Conservation (phyloP, 2,797 vertebrate species). For the Microchirus variegatus region DNA sequence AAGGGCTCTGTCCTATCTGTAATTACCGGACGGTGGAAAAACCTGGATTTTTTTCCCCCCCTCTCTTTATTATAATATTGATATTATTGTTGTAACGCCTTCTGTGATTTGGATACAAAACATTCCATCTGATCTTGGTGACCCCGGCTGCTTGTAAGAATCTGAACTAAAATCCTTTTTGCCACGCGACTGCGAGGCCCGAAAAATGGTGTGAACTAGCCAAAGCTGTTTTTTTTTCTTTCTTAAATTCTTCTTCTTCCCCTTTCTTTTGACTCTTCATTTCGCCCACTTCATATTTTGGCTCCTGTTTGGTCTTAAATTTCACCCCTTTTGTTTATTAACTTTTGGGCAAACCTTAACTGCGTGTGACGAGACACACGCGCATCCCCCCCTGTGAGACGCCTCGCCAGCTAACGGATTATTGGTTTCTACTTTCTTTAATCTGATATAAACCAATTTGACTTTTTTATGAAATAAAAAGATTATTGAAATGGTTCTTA, state of each 20-base stretch:
- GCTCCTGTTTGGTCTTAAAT: conserved; percentile 36
- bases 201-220: conserved; percentile 43
- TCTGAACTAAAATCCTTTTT: conserved; percentile 25
- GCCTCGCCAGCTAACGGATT: conserved; percentile 73
- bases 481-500: conserved; percentile 68
- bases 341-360: conserved; percentile 44
- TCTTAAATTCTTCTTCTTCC: no score
- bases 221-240: conserved; percentile 42
- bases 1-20: conserved; percentile 78
- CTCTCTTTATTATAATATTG: not conserved
- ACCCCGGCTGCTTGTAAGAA: conserved; percentile 9
- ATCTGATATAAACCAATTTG: conserved; percentile 80
- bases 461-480: conserved; percentile 86
- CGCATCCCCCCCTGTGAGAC: conserved; percentile 48
- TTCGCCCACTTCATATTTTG: conserved; percentile 35
- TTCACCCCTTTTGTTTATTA: conserved; percentile 34
- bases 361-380: conserved; percentile 30
- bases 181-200: conserved; percentile 21
- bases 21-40: conserved; percentile 30
- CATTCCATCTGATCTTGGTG: conserved; percentile 50
- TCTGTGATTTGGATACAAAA: conserved; percentile 58
- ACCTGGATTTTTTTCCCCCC: not conserved
- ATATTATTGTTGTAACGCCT: conserved; percentile 28
- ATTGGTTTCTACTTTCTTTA: conserved; percentile 82
- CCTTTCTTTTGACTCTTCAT: conserved; percentile 1